phyloP scores from a whole-genome alignment of 23 tunicate species.

The Ciona savignyi region DNA sequence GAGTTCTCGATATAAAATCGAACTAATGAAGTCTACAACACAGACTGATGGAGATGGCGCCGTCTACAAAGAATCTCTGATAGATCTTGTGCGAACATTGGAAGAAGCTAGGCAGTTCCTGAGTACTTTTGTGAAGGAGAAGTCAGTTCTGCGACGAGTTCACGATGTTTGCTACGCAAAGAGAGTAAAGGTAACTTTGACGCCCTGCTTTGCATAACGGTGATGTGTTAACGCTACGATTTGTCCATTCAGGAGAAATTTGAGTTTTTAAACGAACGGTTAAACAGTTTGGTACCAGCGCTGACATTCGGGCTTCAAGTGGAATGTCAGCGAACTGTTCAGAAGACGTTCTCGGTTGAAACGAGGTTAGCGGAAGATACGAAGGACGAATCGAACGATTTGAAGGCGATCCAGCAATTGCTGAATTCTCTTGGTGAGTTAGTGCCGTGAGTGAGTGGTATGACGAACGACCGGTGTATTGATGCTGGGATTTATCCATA shows the following conservation, averaged over 20 bases:
- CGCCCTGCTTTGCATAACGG: not conserved
- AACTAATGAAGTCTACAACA: no score
- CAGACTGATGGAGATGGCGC: conserved; percentile 21
- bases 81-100: conserved; percentile 60
- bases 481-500: no score
- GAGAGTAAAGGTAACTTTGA: conserved; percentile 32
- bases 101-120: conserved; percentile 73
- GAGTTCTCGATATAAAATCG: no score
- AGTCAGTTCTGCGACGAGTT: conserved; percentile 25
- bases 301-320: conserved; percentile 73
- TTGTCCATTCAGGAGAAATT: conserved; percentile 39
- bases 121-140: conserved; percentile 46
- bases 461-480: no score
- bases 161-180: conserved; percentile 65
- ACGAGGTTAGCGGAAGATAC: conserved; percentile 45
- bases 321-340: conserved; percentile 51
- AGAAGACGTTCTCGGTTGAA: conserved; percentile 24
- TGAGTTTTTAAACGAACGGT: conserved; percentile 54
- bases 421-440: conserved; percentile 37
- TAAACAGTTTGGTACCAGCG: conserved; percentile 53
- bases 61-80: conserved; percentile 69
- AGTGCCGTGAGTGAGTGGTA: conserved; percentile 18
- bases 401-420: conserved; percentile 47
- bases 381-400: conserved; percentile 65
- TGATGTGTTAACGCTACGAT: not conserved